A percentile compares a stretch with the other conserved stretches of the same genome.
phyloP scores from a whole-genome alignment of 2,797 vertebrate genomes.

The Molossus molossus region DNA sequence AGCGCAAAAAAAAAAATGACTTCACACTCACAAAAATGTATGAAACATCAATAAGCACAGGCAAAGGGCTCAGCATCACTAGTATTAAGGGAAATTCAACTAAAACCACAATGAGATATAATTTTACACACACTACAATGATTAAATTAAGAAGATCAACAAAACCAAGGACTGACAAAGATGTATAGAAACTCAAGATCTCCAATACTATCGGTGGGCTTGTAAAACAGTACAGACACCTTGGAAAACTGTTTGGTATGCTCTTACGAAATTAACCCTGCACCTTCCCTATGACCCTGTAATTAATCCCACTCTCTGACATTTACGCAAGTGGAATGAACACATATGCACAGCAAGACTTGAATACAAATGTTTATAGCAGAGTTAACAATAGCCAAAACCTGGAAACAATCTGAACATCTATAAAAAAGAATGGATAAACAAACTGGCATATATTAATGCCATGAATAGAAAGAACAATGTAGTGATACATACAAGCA shows the following conservation, averaged over 20 bases:
- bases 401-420: neutral
- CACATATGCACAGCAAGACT: neutral
- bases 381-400: neutral
- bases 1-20: neutral
- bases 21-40: neutral
- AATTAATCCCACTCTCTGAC: neutral
- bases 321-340: neutral
- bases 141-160: neutral
- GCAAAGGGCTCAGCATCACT: neutral
- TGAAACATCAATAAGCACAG: neutral
- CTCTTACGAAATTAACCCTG: neutral
- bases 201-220: no score
- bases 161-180: neutral
- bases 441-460: neutral
- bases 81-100: neutral
- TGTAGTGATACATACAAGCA: neutral
- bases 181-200: neutral
- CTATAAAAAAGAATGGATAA: neutral
- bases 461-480: neutral
- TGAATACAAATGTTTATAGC: neutral
- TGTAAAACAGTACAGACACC: neutral
- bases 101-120: no score
- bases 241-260: neutral
- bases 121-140: neutral
- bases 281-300: neutral